Evolutionary conservation across 1,140 invertebrate species (phyloP), one percentile per base, ranked within the genome.

Genomic region (Bilobella aurantiaca): DNA sequence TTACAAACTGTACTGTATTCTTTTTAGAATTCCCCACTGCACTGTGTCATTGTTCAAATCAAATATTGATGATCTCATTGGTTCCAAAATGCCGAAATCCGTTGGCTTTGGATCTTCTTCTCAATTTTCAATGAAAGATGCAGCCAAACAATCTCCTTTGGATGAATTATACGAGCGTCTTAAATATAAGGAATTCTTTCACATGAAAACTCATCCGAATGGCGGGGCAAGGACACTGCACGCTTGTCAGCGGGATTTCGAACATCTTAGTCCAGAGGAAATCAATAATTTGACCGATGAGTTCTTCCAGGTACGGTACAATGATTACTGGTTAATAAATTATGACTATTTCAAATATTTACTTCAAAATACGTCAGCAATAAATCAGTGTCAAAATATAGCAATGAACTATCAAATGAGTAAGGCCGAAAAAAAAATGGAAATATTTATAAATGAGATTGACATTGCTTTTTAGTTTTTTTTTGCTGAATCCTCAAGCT

Each of bases 201-300:
- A 90, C 68, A 83, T 96, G 70, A 94, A 98, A 78, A 87, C 86
- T 0, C 92, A 97, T 80, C 85, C 91, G 0, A 98, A 98, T 80
- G 96, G 96, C n/a, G 94, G 93, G 29, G 95, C 93, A 1, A 84
- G 86, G 37, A 86, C 96, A 8, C 84, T 98, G 34, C 91, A 94
- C 79, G 83, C 94, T 75, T 93, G 95, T 78, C 92, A 96, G 77
- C 86, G 94, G 73, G 91, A 98, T 79, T 86, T 98, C 46, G 84
- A 87, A 73, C 81, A 84, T 74, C 79, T 98, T n/a, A 80, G 81
- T 49, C 76, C 79, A 0, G 81, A 84, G 56, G 87, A 97, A 76
- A 84, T 88, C 74, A 83, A 88, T 16, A 85, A 90, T 71, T 83
- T 98, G 69, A 89, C 90, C 0, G 82, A 88, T 64, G 92, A 98